Base-by-base conservation (phyloP, 2,797 vertebrate genomes). In the Parambassis ranga region DNA sequence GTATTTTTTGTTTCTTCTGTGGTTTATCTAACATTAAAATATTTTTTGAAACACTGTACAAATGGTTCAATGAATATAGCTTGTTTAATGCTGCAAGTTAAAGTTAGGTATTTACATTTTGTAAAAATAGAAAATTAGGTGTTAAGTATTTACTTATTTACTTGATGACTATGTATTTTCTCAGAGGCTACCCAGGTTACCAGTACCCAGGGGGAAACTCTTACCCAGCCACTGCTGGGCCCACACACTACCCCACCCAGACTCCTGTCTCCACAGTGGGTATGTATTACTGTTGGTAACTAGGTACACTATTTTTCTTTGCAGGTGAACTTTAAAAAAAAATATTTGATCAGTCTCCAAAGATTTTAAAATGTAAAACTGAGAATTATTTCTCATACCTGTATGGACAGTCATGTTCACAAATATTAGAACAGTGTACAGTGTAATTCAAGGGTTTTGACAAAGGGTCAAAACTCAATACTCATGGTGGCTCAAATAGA, bases 261-360 rank as follows among this genome's bases (percentile, higher is more conserved):
- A 91, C 94, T 81, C 94, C 95, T 48, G 94, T 93, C 74, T 94
- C 96, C 57, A 92, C 94, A 76, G 94, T 94, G 20, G 97, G 97
- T 99, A 88, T 93, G 97, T 94, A 63, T 38, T 39, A 15, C 31
- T 31, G 62, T 41, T 6, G 44, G 35, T 3, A n/a, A 57, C 32
- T n/a, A 27, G 19, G 2, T 59, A 32, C 55, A 30, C n/a, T 23
- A 24, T 10, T 68, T 41, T 3, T 35, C 30, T 27, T 15, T 20
- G 1, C 2, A 15, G 0, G 7, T 18, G 33, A 4, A 14, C 44
- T 59, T 62, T 7, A 14, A 38, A 30, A n/a, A n/a, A n/a, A n/a
- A n/a, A 19, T 7, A 5, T 46, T 30, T 30, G 41, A 42, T 52
- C 3, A 42, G 19, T n/a, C 33, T 69, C 24, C 3, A 28, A 18